Base-by-base conservation (phyloP, 2,888 invertebrate species). In the Brachynemurus nebulosus region DNA sequence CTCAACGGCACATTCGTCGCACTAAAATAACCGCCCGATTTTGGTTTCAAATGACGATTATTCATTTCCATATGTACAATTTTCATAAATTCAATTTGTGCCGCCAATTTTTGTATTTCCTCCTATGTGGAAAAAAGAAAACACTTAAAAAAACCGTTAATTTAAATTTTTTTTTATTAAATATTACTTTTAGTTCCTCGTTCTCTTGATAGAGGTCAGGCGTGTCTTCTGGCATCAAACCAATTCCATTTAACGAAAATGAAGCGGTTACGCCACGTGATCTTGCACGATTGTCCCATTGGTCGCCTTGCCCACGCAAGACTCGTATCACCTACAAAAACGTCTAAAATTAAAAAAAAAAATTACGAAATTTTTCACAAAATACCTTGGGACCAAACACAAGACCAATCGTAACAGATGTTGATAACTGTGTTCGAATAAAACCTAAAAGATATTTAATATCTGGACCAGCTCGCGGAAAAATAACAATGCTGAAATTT, bases 1-100 rank as follows among this genome's bases (percentile, higher is more conserved):
- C 39, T 45, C 11, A 30, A 40, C 44, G 72, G 69, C 12, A 63
- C 59, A 48, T 70, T 69, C 34, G 71, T 61, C 40, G 74, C 70
- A 42, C 77, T 81, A 65, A 88, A 88, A 65, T 86, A 86, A 2
- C 86, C 80, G 16, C 86, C 86, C 1, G 79, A 76, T 53, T 85
- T 81, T 48, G 86, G 86, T 55, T 86, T 83, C 53, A 91, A 67
- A 63, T 90, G 90, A 5, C 89, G 72, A 64, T 91, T 91, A 68
- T 90, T 86, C 71, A 86, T 80, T 65, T 89, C 86, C 90, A 91
- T 90, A 58, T 89, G 86, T 16, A 90, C 88, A 62, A 89, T 89
- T 68, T 88, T 88, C 86, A 90, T 88, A 65, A 86, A 86, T 63
- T 91, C 90, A 53, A 91, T 89, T 65, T 90, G 89, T 18, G 86